phyloP scores from a whole-genome alignment of 1,140 invertebrate species.

The Drosophila suzukii region DNA sequence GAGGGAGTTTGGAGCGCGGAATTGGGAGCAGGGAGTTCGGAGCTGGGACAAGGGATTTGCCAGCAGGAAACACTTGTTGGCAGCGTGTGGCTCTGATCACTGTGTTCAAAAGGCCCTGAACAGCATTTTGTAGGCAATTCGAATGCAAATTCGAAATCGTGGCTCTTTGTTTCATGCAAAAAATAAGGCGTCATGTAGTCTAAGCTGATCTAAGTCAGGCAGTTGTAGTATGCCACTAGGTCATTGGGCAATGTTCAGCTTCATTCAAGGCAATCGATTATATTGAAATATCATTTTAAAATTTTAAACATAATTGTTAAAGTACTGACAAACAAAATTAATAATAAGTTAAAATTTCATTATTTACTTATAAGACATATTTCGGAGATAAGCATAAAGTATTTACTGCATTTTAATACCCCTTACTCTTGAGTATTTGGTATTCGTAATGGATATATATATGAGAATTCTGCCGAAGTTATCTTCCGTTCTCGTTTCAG shows the following conservation, averaged over 20 bases:
- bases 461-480: too few species aligned
- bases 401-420: too few species aligned
- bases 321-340: too few species aligned
- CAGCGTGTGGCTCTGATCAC: conserved; percentile 69
- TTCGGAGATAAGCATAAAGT: too few species aligned
- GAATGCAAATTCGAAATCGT: conserved; percentile 62
- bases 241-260: background rate
- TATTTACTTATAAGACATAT: too few species aligned
- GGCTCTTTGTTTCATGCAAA: conserved; percentile 2
- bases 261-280: background rate
- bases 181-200: conserved; percentile 10
- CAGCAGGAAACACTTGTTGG: conserved; percentile 62
- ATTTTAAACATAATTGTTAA: too few species aligned
- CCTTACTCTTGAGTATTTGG: too few species aligned
- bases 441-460: too few species aligned
- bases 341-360: too few species aligned
- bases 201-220: background rate
- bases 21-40: background rate
- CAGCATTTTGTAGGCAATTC: conserved; percentile 49
- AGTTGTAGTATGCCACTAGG: background rate
- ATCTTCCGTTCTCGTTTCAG: too few species aligned
- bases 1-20: background rate
- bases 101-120: conserved; percentile 28
- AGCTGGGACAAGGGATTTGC: conserved; percentile 10
- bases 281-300: background rate